Conservation (phyloP, 1,140 invertebrate genomes). For the Goniozus legneri region DNA sequence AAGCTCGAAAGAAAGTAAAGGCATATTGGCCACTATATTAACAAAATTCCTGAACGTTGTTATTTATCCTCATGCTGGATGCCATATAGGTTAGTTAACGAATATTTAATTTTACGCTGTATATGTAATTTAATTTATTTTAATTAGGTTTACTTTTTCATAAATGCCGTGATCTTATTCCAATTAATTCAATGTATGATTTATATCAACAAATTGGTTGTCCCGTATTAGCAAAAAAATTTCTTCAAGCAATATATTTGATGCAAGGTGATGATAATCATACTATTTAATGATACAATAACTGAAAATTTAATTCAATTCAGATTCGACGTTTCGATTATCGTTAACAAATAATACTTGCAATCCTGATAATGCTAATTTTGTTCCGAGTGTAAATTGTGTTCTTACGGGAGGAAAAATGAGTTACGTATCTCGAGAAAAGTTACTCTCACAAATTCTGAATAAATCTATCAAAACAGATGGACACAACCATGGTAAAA, state of each 20-base stretch:
- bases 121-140: too few relatives aligned
- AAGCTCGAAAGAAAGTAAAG: slow-evolving; percentile 28
- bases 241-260: too few relatives aligned
- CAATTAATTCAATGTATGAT: slow-evolving; percentile 50
- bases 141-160: slow-evolving; percentile 41
- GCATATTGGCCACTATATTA: slow-evolving; percentile 51
- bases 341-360: too few relatives aligned
- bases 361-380: too few relatives aligned
- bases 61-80: slow-evolving; percentile 44
- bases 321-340: too few relatives aligned
- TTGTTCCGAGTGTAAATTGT: neutral
- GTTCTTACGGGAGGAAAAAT: neutral
- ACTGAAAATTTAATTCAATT: neutral
- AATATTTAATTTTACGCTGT: too few relatives aligned
- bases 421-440: too few relatives aligned
- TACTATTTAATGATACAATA: neutral
- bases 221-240: slow-evolving; percentile 48
- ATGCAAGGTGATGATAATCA: too few relatives aligned
- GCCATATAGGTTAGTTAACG: slow-evolving; percentile 48
- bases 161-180: slow-evolving; percentile 46
- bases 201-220: slow-evolving; percentile 52
- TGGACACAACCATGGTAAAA: too few relatives aligned
- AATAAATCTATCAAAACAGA: too few relatives aligned
- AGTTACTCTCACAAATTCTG: too few relatives aligned
- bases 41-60: slow-evolving; percentile 52